Evolutionary conservation across 2,113 vertebrate species (phyloP), one percentile per base, ranked within the genome.

Genomic region (Microcebus ravelobensis): DNA sequence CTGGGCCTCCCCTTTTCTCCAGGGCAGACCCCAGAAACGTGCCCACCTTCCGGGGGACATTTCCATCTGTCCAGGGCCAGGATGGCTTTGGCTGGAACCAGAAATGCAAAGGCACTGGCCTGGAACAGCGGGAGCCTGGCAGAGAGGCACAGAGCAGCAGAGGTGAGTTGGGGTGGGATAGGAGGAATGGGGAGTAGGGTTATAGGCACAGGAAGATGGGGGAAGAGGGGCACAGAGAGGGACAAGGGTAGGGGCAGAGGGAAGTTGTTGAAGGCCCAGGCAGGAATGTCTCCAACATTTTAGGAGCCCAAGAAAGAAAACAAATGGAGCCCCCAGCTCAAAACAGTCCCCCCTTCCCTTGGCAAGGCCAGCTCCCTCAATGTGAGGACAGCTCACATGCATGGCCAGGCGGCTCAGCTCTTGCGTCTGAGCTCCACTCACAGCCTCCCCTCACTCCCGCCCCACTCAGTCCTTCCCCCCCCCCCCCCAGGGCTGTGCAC

Each of bases 61-160:
- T 96, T 99, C 99, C 99, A 99, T 97, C 98, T 99, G 39, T 99
- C 99, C 95, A 99, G 98, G 12, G 99, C 97, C 96, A 99, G 97
- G 96, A 99, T 99, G 92, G 99, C 98, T 97, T 99, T 99, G 91
- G 99, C 99, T 1, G 99, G 99, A 91, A 99, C 98, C 0, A 99
- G 98, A 98, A 99, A 99, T 9, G 99, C 99, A 93, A 99, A 97
- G 0, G 99, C 99, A 0, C 99, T 99, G 36, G 99, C 99, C 98
- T 99, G 99, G 98, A 99, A 99, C 92, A 99, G 98, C 5, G 99
- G 99, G 92, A 99, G 98, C 97, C 99, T 99, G 96, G 31, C 23
- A 77, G 82, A 92, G 63, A 97, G 83, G 85, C 0, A 39, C 67
- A 73, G 61, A 81, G 57, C 13, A 63, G 23, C 61, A 71, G 34